Percentiles rank a stretch among this genome's conserved stretches.
Evolutionary conservation across 2,888 invertebrate species (phyloP).

Genomic region (Chrysodeixis includens): DNA sequence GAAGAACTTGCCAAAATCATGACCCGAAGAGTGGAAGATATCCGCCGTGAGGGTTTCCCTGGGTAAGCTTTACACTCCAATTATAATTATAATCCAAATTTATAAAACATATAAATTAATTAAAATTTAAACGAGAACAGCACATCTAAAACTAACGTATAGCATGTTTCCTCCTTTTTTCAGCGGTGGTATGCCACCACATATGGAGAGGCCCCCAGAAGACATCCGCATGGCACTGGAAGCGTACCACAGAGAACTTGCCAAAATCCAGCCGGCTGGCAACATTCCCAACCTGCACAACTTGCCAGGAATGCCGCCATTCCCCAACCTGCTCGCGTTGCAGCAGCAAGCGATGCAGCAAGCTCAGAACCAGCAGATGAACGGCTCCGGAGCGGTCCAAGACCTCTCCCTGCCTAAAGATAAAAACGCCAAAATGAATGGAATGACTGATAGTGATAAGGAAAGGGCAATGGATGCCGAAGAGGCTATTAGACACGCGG

Average conservation of each 20-base stretch:
- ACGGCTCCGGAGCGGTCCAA: conserved; percentile 92
- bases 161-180: conserved; percentile 96
- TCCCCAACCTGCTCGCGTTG: conserved; percentile 92
- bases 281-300: conserved; percentile 89
- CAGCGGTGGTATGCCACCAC: conserved; percentile 91
- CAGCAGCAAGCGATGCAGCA: conserved; percentile 91
- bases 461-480: conserved; percentile 90
- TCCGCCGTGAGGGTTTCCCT: conserved; percentile 94
- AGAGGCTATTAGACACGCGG: conserved; percentile 93
- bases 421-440: conserved; percentile 90
- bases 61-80: conserved; percentile 89
- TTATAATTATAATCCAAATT: conserved; percentile 15
- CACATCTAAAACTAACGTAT: conserved; percentile 90
- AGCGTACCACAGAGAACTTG: conserved; percentile 97
- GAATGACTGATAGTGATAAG: conserved; percentile 91
- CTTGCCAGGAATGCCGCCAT: conserved; percentile 88
- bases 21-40: conserved; percentile 93
- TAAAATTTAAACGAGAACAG: conserved; percentile 79
- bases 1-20: conserved; percentile 98
- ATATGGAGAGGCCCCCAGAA: conserved; percentile 91
- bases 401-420: conserved; percentile 96
- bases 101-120: conserved; percentile 5
- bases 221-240: conserved; percentile 97
- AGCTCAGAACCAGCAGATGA: conserved; percentile 88
- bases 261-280: conserved; percentile 94